Conservation (phyloP, 1,140 invertebrate species). For the Ceratoteleas bidentatus region DNA sequence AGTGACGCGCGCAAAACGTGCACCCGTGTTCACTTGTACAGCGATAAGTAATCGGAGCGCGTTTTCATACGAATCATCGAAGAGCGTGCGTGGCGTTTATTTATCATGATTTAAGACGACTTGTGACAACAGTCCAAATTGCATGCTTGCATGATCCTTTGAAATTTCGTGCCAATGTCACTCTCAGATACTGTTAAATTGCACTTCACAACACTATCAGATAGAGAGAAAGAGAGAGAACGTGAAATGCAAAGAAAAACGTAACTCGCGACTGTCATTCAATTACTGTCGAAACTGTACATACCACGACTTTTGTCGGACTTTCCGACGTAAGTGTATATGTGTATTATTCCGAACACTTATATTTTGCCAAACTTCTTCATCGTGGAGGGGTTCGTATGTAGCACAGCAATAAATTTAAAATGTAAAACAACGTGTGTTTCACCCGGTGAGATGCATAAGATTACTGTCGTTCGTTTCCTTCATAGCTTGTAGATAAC, state of each 20-base stretch:
- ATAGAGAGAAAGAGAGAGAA: conserved; percentile 67
- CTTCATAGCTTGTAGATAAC: conserved; percentile 59
- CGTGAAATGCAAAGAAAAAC: conserved; percentile 58
- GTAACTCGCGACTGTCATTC: conserved; percentile 54
- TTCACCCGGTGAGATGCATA: conserved; percentile 59
- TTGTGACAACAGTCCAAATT: conserved; percentile 56
- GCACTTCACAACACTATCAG: conserved; percentile 63
- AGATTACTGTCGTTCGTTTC: conserved; percentile 58
- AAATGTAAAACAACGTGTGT: conserved; percentile 56
- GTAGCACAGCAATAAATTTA: conserved; percentile 75
- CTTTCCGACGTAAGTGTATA: conserved; percentile 37
- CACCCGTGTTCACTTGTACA: conserved; percentile 54
- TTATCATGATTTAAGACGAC: conserved; percentile 47
- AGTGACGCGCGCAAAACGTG: conserved; percentile 23
- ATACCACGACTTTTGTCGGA: conserved; percentile 3
- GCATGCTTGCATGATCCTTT: conserved; percentile 63
- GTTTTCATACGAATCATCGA: conserved; percentile 62
- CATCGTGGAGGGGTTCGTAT: conserved; percentile 71
- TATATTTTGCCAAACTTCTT: conserved; percentile 68
- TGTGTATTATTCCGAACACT: conserved; percentile 48
- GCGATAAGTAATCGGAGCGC: conserved; percentile 47
- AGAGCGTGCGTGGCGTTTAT: conserved; percentile 54
- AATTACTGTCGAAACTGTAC: conserved; percentile 50
- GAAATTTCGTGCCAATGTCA: conserved; percentile 70
- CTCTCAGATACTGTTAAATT: conserved; percentile 56